Evolutionary conservation across 2,797 vertebrate genomes (phyloP).

Genomic region (Amblyopsis hoosieri): DNA sequence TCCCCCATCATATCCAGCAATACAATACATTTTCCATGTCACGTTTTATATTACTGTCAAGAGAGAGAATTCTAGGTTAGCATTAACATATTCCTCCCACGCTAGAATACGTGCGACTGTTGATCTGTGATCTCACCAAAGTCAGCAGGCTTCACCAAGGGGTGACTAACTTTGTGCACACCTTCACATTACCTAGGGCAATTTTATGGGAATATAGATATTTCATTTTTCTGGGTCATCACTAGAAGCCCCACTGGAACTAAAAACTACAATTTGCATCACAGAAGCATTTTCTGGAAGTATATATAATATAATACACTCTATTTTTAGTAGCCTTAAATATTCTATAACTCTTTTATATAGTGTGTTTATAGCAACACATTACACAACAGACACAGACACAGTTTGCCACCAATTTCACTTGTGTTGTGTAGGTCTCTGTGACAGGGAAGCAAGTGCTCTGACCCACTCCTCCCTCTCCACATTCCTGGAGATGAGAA

Average conservation of each 20-base stretch:
- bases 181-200: background rate
- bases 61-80: constrained; percentile 36
- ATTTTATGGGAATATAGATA: constrained; percentile 19
- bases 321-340: background rate
- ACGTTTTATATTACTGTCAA: constrained; percentile 43
- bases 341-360: background rate
- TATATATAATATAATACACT: background rate
- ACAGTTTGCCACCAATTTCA: constrained; percentile 38
- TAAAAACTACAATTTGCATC: constrained; percentile 14
- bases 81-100: constrained; percentile 16
- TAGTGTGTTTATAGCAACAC: constrained; percentile 7
- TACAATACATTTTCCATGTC: constrained; percentile 36
- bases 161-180: constrained; percentile 1
- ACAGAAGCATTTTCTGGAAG: constrained; percentile 25
- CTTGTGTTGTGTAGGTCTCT: constrained; percentile 24
- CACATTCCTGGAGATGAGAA: constrained; percentile 48
- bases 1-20: constrained; percentile 31
- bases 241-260: constrained; percentile 25
- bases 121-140: constrained; percentile 39
- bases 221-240: constrained; percentile 55
- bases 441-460: constrained; percentile 42
- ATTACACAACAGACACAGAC: constrained; percentile 15
- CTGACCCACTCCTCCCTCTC: constrained; percentile 32
- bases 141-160: constrained; percentile 2
- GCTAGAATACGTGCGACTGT: background rate